Conservation (phyloP, 2,888 invertebrate genomes). For the Drosophila rubida region DNA sequence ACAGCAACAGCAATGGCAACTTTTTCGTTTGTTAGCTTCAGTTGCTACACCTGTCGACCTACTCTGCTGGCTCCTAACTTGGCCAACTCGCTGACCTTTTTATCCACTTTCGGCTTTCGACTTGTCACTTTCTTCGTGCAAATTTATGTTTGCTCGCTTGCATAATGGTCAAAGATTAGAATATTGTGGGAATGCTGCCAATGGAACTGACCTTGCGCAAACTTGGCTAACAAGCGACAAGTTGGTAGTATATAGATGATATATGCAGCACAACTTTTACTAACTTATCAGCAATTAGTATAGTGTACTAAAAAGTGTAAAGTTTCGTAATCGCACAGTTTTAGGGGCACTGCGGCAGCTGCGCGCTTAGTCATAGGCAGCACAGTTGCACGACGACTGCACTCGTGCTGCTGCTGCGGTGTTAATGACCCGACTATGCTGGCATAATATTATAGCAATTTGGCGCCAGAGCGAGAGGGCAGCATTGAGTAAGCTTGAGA, state of each 20-base stretch:
- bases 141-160: constrained; percentile 24
- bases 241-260: too few relatives aligned
- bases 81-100: constrained; percentile 57
- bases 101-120: constrained; percentile 38
- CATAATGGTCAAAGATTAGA: constrained; percentile 39
- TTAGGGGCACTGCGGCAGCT: not conserved
- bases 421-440: constrained; percentile 71
- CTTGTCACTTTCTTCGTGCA: constrained; percentile 58
- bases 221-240: not conserved
- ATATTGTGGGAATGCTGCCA: constrained; percentile 50
- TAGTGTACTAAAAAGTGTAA: not conserved
- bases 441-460: constrained; percentile 50
- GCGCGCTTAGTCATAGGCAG: constrained; percentile 39
- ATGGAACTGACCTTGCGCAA: constrained; percentile 53
- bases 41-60: constrained; percentile 54
- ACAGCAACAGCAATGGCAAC: constrained; percentile 42
- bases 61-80: constrained; percentile 45
- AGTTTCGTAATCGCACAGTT: constrained; percentile 2
- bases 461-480: constrained; percentile 37
- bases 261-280: too few relatives aligned
- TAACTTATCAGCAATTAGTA: too few relatives aligned
- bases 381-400: constrained; percentile 37
- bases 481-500: constrained; percentile 8
- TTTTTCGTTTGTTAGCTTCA: constrained; percentile 34
- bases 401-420: constrained; percentile 36